Evolutionary conservation across 2,888 invertebrate species (phyloP).

Genomic region (Dicyrtomina minuta): DNA sequence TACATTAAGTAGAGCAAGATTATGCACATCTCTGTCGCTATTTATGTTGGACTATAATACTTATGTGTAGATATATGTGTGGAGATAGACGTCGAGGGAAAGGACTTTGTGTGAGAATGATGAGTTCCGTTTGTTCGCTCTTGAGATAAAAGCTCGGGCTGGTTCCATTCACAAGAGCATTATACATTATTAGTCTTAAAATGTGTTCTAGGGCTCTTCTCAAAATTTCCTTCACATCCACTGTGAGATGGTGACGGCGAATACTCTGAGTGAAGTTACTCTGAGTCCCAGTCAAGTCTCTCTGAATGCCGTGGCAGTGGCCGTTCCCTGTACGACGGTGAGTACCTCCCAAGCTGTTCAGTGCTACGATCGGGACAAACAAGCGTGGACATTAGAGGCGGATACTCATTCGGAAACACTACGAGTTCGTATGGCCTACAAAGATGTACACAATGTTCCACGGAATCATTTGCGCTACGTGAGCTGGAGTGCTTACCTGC

Average conservation of each 20-base stretch:
- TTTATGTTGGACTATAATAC: too few relatives aligned
- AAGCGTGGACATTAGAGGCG: slow-evolving; percentile 75
- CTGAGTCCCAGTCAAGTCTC: slow-evolving; percentile 52
- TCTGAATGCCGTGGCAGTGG: slow-evolving; percentile 44
- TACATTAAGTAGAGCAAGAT: too few relatives aligned
- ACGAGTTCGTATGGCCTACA: slow-evolving; percentile 71
- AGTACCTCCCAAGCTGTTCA: slow-evolving; percentile 58
- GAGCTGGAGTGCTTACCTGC: slow-evolving; percentile 71
- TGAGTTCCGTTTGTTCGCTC: too few relatives aligned
- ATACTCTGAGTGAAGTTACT: slow-evolving; percentile 66
- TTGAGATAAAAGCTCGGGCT: too few relatives aligned
- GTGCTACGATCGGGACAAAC: slow-evolving; percentile 79
- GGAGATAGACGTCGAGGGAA: too few relatives aligned
- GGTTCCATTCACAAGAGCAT: too few relatives aligned
- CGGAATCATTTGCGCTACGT: slow-evolving; percentile 71
- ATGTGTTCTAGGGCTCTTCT: slow-evolving; percentile 20
- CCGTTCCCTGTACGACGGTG: slow-evolving; percentile 33
- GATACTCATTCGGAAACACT: slow-evolving; percentile 76
- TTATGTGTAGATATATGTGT: too few relatives aligned
- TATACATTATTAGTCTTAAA: too few relatives aligned
- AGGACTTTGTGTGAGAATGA: too few relatives aligned
- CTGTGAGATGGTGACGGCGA: slow-evolving; percentile 73
- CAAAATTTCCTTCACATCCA: slow-evolving; percentile 66
- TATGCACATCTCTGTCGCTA: too few relatives aligned
- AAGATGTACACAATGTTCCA: slow-evolving; percentile 75